These are phyloP conservation scores for Lymantria dispar DNA, from an alignment of 2,888 invertebrate species.

Conservation along the genomic window DNA sequence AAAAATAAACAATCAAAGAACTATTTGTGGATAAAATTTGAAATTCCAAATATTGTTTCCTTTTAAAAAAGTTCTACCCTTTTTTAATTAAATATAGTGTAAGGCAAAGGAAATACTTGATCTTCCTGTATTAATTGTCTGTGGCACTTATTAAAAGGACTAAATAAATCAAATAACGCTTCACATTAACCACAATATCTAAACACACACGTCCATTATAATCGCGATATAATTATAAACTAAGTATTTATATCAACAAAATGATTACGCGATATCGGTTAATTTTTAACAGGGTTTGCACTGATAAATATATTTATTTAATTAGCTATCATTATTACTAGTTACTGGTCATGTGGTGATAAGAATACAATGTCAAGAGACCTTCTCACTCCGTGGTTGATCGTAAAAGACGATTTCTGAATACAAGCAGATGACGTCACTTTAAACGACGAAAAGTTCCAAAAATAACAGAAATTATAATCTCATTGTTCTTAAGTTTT, in stretches of 20 bases:
- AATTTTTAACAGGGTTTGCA: constrained; percentile 2
- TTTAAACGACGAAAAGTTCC: too few relatives aligned
- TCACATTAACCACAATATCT: neutral
- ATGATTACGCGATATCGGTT: neutral
- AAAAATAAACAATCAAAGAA: neutral
- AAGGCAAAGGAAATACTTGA: neutral
- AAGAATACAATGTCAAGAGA: too few relatives aligned
- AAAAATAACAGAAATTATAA: too few relatives aligned
- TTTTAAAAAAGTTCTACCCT: neutral
- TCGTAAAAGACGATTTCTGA: too few relatives aligned
- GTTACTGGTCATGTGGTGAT: too few relatives aligned
- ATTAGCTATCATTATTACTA: too few relatives aligned
- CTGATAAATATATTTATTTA: neutral
- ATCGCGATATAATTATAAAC: neutral
- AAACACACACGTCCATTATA: neutral
- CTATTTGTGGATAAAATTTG: neutral
- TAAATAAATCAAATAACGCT: neutral
- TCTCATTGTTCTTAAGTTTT: too few relatives aligned
- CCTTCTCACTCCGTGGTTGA: too few relatives aligned
- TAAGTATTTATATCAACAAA: constrained; percentile 1
- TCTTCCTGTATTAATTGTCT: neutral
- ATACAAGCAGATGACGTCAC: too few relatives aligned
- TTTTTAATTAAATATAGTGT: neutral
- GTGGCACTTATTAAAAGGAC: neutral
- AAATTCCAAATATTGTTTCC: neutral